phyloP scores from a whole-genome alignment of 2,113 vertebrate genomes.

The Zosterops pallidus region DNA sequence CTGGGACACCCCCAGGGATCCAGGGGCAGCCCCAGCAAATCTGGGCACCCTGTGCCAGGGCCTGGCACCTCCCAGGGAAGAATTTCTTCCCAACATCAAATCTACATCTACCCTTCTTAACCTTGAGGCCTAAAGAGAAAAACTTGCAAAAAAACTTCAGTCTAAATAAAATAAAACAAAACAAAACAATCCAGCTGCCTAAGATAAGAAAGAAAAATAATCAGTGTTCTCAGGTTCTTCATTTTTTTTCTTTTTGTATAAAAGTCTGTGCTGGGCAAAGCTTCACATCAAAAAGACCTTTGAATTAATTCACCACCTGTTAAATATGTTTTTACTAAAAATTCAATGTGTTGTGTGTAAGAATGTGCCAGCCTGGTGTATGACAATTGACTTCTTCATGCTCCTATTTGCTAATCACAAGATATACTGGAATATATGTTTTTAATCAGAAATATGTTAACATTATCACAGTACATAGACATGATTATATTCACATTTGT shows the following conservation, averaged over 20 bases:
- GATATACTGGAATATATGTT: not conserved
- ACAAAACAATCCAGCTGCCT: not conserved
- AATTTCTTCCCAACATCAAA: not conserved
- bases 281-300: not conserved
- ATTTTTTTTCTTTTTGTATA: not conserved
- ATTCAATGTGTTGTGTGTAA: not conserved
- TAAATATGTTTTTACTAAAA: not conserved
- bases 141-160: not conserved
- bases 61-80: accelerated
- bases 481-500: not conserved
- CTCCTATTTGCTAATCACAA: not conserved
- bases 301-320: not conserved
- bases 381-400: not conserved
- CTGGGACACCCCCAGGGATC: not conserved
- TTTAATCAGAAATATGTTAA: not conserved
- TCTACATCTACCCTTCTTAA: not conserved
- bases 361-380: not conserved
- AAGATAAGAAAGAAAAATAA: not conserved
- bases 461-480: not conserved
- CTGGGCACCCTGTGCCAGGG: not conserved
- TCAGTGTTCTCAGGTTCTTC: not conserved
- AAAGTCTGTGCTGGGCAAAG: not conserved
- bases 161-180: not conserved
- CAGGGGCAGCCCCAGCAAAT: not conserved
- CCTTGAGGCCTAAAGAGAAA: not conserved